These are phyloP conservation scores for Acrobasis repandana DNA, from an alignment of 2,888 invertebrate genomes.

Conservation along the genomic window DNA sequence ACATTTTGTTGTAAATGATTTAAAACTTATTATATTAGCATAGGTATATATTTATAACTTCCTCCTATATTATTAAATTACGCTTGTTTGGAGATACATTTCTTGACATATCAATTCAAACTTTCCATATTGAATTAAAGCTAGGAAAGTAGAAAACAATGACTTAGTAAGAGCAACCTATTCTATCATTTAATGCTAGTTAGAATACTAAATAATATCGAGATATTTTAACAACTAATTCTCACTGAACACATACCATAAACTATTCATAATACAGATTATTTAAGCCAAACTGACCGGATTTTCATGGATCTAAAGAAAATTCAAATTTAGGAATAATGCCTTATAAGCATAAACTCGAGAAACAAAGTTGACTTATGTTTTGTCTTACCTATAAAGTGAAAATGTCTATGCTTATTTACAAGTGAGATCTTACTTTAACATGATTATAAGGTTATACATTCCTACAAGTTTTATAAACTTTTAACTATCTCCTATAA, in stretches of 20 bases:
- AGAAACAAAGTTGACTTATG: not conserved
- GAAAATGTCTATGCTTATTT: constrained; percentile 54
- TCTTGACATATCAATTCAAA: not conserved
- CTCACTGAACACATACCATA: constrained; percentile 70
- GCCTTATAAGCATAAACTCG: constrained; percentile 23
- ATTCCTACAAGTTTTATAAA: constrained; percentile 66
- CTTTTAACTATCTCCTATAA: constrained; percentile 53
- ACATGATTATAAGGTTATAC: constrained; percentile 49
- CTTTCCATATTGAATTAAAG: not conserved
- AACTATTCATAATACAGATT: constrained; percentile 37
- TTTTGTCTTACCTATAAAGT: constrained; percentile 24
- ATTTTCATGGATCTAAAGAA: not conserved
- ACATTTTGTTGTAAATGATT: constrained; percentile 8
- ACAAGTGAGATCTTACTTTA: constrained; percentile 72
- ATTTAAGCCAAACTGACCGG: constrained; percentile 25
- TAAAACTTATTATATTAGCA: constrained; percentile 6
- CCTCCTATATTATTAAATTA: constrained; percentile 6
- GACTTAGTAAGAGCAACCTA: constrained; percentile 54
- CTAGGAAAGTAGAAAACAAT: constrained; percentile 33
- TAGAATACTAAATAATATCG: constrained; percentile 60
- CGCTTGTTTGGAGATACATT: constrained; percentile 15
- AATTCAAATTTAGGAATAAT: constrained; percentile 10
- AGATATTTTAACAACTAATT: constrained; percentile 58
- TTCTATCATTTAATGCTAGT: constrained; percentile 41
- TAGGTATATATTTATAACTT: constrained; percentile 7